phyloP scores from a whole-genome alignment of 2,113 vertebrate genomes.

The Nesoenas mayeri region DNA sequence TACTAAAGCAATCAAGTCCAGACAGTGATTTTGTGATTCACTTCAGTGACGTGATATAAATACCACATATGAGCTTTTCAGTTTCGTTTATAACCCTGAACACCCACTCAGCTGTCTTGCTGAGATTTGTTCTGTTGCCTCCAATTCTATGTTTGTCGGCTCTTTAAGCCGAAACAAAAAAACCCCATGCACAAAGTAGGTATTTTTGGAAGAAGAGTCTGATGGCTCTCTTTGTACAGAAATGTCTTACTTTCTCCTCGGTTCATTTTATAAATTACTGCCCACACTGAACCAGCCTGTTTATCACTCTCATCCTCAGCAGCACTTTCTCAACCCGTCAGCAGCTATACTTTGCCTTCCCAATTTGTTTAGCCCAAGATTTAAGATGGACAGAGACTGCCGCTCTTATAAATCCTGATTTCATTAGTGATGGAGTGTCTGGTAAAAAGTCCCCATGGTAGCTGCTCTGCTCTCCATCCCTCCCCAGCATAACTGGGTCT shows the following conservation, averaged over 20 bases:
- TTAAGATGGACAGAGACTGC: background rate
- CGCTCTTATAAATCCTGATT: conserved; percentile 1
- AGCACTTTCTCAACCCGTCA: background rate
- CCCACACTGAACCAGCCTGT: background rate
- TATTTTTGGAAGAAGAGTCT: background rate
- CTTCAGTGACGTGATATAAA: background rate
- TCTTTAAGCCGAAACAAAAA: background rate
- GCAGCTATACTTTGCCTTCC: background rate
- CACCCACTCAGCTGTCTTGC: background rate
- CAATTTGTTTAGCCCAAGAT: conserved; percentile 19
- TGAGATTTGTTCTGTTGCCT: background rate
- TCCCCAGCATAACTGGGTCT: background rate
- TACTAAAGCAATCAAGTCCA: background rate
- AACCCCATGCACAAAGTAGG: background rate
- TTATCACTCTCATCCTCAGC: conserved; percentile 2
- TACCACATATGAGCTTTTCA: background rate
- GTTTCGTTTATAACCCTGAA: background rate
- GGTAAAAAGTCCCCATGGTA: background rate
- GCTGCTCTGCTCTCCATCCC: background rate
- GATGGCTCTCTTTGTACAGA: background rate
- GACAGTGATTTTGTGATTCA: conserved; percentile 10
- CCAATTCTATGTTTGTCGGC: background rate
- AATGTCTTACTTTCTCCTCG: background rate
- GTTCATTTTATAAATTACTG: conserved; percentile 39
- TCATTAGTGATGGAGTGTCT: background rate